Conservation (phyloP, 2,888 invertebrate species). For the Drosophila setosimentum region DNA sequence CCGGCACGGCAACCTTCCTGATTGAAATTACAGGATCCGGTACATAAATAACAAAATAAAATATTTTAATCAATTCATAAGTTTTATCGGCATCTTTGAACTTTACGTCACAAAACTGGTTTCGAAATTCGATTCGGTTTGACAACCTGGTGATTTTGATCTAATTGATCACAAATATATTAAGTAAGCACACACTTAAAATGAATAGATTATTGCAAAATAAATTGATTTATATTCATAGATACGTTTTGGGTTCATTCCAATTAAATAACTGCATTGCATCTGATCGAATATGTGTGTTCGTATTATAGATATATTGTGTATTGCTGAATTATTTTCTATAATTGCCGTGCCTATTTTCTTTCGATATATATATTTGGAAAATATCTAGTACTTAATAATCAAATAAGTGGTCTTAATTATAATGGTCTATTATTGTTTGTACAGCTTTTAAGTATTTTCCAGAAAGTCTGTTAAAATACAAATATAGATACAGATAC, state of each 20-base stretch:
- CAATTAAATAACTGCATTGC: too few species aligned
- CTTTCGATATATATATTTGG: background rate
- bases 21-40: background rate
- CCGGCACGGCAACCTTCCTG: background rate
- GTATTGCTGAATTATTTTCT: background rate
- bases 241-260: background rate
- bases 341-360: background rate
- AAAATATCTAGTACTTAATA: background rate
- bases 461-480: constrained; percentile 31
- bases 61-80: background rate
- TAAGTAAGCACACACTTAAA: background rate
- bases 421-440: constrained; percentile 22
- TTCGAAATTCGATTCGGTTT: background rate
- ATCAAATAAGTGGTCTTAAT: background rate
- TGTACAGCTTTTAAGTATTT: constrained; percentile 44
- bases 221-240: background rate
- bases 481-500: background rate
- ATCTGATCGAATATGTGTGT: too few species aligned
- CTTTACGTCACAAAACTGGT: background rate
- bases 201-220: background rate
- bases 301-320: background rate
- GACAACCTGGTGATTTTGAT: background rate
- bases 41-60: background rate
- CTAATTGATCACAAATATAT: background rate
- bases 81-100: background rate